A percentile compares a stretch with the other conserved stretches of the same genome.
These are phyloP conservation scores for Drosophila nigricruria DNA, from an alignment of 2,888 invertebrate genomes.

Conservation along the genomic window DNA sequence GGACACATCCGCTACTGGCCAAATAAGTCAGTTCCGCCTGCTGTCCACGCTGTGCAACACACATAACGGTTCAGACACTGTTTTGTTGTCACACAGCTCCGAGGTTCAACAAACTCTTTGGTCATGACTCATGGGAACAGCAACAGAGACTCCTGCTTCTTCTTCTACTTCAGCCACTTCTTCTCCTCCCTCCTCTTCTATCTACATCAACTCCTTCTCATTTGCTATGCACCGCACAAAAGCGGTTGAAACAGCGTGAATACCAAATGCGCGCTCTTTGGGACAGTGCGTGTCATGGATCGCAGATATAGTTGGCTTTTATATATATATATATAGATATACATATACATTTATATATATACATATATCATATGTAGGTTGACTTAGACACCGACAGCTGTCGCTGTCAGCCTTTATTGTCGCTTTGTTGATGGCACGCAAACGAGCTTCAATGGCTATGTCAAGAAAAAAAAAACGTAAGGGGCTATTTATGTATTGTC, in stretches of 20 bases:
- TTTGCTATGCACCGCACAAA: conserved; percentile 72
- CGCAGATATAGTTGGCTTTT: conserved; percentile 26
- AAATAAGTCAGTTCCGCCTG: conserved; percentile 62
- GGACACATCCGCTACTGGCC: conserved; percentile 42
- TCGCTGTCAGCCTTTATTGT: conserved; percentile 41
- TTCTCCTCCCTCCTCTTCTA: background rate
- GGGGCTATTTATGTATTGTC: background rate
- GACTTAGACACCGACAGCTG: conserved; percentile 23
- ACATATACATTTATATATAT: background rate
- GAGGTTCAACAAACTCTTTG: conserved; percentile 72
- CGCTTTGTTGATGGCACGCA: conserved; percentile 30
- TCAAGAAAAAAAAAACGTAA: conserved; percentile 6
- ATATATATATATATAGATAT: background rate
- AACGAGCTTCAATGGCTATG: conserved; percentile 9
- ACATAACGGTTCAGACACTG: conserved; percentile 34
- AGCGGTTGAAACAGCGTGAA: conserved; percentile 58
- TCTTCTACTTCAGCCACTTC: background rate
- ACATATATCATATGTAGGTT: conserved; percentile 25
- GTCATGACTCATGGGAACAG: conserved; percentile 60
- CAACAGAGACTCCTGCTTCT: background rate
- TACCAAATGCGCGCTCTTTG: conserved; percentile 60
- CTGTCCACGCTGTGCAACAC: conserved; percentile 21
- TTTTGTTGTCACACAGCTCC: conserved; percentile 14
- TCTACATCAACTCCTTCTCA: conserved; percentile 39
- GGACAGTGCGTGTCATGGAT: conserved; percentile 52